phyloP scores from a whole-genome alignment of 2,113 vertebrate species.

The Callaeas wilsoni region DNA sequence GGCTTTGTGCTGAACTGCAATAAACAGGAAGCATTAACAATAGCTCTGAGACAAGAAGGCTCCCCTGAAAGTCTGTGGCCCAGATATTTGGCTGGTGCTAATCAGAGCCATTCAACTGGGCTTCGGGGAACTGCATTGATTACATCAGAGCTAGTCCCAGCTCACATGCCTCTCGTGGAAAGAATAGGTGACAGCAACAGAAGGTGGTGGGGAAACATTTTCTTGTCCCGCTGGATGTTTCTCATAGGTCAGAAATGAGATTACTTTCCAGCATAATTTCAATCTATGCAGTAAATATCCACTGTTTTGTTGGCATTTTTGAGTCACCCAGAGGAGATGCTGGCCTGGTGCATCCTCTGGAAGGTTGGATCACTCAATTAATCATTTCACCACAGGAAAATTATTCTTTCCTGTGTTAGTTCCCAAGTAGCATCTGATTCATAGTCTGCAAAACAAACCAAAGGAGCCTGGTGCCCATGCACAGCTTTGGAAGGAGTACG shows the following conservation, averaged over 20 bases:
- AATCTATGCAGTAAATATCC: not conserved
- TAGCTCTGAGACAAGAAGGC: constrained; percentile 52
- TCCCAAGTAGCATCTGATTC: not conserved
- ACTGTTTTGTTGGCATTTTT: not conserved
- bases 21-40: constrained; percentile 64
- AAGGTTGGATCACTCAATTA: not conserved
- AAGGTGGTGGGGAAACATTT: not conserved
- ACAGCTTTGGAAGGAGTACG: not conserved
- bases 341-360: not conserved
- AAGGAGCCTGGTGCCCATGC: not conserved
- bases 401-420: not conserved
- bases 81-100: constrained; percentile 23
- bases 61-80: not conserved
- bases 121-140: not conserved
- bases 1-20: constrained; percentile 43
- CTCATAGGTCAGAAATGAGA: not conserved
- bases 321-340: not conserved
- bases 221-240: not conserved
- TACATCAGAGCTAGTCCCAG: not conserved
- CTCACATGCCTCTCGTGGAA: not conserved
- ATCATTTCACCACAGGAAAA: not conserved
- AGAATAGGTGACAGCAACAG: not conserved
- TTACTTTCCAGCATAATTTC: fast-evolving
- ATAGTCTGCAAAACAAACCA: not conserved
- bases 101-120: not conserved